Evolutionary conservation across 2,797 vertebrate genomes (phyloP), one percentile per base, ranked within the genome.

Genomic region (Eulemur albifrons): DNA sequence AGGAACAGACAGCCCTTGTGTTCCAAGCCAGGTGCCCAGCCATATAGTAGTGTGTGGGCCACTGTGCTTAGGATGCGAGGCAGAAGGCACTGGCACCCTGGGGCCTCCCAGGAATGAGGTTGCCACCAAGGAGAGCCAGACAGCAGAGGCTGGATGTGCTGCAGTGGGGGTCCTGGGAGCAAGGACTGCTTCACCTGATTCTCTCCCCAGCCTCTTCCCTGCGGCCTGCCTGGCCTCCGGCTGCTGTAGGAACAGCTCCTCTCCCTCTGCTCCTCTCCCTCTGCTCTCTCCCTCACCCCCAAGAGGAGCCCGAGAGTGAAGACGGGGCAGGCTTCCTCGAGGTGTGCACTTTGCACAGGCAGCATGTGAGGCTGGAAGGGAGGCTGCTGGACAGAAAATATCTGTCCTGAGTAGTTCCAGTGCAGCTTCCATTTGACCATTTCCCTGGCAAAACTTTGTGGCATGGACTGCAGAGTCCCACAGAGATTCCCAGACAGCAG

Each of bases 301-400:
- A 8, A 61, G 61, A 59, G 40, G 27, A 83, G 5, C 75, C 61
- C 23, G 23, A 75, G 54, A 38, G 35, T 48, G 40, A 70, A 85
- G 20, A 30, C 0, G 0, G 7, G 5, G 30, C 45, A 32, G 8
- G 25, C 1, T 59, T n/a, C 17, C 11, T 27, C 20, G 14, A 63
- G 27, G 3, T 61, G 25, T 40, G 38, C 48, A 30, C 32, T 48
- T 4, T 45, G 12, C 48, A 5, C 17, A 43, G 25, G 38, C 25
- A 40, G 67, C 10, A 7, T 17, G 10, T 15, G 40, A 45, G 17
- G 40, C 30, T 2, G 1, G 2, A 30, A 21, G 15, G 40, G 63
- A 80, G 11, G 20, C 2, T 17, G 32, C 82, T 1, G 23, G 14
- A 69, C 45, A 73, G 27, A 80, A 88, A 76, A 52, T 6, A 14